phyloP scores from a whole-genome alignment of 1,140 invertebrate genomes.

The Brachystomella parvula region DNA sequence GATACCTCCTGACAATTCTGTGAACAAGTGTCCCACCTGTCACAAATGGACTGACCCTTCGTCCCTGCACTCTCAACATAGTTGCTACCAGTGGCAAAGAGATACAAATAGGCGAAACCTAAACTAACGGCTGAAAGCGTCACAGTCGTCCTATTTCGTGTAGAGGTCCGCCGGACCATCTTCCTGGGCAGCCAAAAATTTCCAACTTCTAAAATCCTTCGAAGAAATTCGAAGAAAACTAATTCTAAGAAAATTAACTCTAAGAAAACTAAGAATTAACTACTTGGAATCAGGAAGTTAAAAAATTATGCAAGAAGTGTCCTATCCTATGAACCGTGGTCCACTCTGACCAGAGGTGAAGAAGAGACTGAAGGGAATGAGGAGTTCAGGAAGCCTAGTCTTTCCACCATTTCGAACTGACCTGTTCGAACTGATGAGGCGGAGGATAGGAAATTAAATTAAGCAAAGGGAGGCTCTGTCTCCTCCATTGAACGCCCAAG shows the following conservation, averaged over 20 bases:
- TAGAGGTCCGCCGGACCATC: too few species aligned
- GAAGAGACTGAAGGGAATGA: not conserved
- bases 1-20: conserved; percentile 64
- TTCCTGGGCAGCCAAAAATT: too few species aligned
- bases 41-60: conserved; percentile 43
- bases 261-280: not conserved
- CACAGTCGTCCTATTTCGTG: too few species aligned
- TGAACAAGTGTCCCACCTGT: conserved; percentile 64
- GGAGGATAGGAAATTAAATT: too few species aligned
- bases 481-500: too few species aligned
- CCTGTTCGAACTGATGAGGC: too few species aligned
- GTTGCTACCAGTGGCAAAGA: not conserved
- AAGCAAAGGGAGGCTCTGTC: too few species aligned
- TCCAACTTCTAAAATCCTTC: not conserved
- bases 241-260: not conserved
- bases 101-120: not conserved
- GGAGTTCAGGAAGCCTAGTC: too few species aligned
- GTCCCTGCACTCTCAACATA: not conserved
- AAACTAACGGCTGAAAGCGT: not conserved
- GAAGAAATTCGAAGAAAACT: not conserved
- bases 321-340: too few species aligned
- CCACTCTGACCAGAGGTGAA: not conserved
- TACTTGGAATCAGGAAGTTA: not conserved
- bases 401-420: too few species aligned
- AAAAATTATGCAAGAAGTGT: too few species aligned